These are phyloP conservation scores for Phrynocephalus vlangalii DNA, from an alignment of 2,797 vertebrate species.

Conservation along the genomic window DNA sequence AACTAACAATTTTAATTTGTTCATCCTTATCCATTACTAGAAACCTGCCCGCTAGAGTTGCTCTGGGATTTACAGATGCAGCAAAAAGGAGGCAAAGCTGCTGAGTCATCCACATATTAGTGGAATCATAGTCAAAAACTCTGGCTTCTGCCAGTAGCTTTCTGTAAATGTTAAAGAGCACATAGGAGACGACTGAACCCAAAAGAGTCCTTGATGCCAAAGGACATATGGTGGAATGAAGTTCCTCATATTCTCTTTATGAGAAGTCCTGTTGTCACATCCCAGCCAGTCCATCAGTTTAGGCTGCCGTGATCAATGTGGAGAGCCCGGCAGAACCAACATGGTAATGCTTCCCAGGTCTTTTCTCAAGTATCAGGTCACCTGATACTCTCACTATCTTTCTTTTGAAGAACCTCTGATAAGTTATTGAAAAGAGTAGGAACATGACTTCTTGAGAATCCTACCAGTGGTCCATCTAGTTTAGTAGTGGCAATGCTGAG, in stretches of 20 bases:
- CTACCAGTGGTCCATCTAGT: too few relatives aligned
- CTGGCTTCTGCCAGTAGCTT: not conserved
- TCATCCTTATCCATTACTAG: too few relatives aligned
- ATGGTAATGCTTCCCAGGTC: not conserved
- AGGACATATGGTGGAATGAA: not conserved
- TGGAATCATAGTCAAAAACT: not conserved
- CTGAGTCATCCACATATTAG: too few relatives aligned
- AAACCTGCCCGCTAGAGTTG: too few relatives aligned
- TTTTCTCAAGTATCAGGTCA: not conserved
- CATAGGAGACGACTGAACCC: not conserved
- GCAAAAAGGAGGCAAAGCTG: too few relatives aligned
- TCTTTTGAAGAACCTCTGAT: too few relatives aligned
- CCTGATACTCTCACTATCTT: too few relatives aligned
- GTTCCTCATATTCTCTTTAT: not conserved
- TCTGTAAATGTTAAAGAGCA: not conserved
- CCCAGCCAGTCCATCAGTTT: not conserved
- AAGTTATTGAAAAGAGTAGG: too few relatives aligned
- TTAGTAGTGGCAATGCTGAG: too few relatives aligned
- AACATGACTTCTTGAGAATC: too few relatives aligned
- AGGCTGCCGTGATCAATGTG: not conserved
- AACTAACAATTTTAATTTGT: too few relatives aligned
- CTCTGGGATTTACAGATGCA: too few relatives aligned
- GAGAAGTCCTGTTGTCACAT: not conserved
- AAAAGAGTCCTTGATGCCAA: not conserved
- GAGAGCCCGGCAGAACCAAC: not conserved